Percentiles rank a stretch among this genome's conserved stretches.
Evolutionary conservation across 2,888 invertebrate species (phyloP).

Genomic region (Conomelus anceps): DNA sequence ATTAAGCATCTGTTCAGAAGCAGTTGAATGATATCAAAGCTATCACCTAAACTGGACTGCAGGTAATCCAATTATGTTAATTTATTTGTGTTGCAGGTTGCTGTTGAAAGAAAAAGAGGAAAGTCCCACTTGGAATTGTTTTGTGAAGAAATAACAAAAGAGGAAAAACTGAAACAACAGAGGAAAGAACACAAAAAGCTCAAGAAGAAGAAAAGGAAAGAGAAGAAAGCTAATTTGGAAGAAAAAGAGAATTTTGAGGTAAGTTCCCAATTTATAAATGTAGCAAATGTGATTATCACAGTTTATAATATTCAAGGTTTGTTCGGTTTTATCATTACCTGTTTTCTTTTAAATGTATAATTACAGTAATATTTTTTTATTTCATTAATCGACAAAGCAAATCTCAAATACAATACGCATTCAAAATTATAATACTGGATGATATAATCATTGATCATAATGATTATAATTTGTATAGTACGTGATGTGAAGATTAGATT

Average conservation of each 20-base stretch:
- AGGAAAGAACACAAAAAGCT: conserved; percentile 83
- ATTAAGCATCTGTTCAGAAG: no score
- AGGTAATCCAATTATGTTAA: no score
- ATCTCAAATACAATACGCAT: no score
- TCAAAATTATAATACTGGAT: no score
- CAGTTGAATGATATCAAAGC: no score
- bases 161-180: conserved; percentile 77
- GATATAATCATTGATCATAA: no score
- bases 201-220: conserved; percentile 70
- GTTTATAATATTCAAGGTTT: not conserved
- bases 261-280: conserved; percentile 22
- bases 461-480: no score
- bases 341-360: no score
- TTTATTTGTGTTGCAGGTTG: conserved; percentile 48
- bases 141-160: conserved; percentile 80
- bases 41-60: no score
- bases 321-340: not conserved
- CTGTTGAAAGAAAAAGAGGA: conserved; percentile 81
- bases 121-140: conserved; percentile 81
- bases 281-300: not conserved
- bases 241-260: conserved; percentile 44
- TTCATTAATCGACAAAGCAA: no score
- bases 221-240: conserved; percentile 41
- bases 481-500: no score
- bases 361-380: no score